A percentile compares a stretch with the other conserved stretches of the same genome.
These are phyloP conservation scores for Natrix natrix DNA, from an alignment of 2,797 vertebrate species.

Conservation along the genomic window DNA sequence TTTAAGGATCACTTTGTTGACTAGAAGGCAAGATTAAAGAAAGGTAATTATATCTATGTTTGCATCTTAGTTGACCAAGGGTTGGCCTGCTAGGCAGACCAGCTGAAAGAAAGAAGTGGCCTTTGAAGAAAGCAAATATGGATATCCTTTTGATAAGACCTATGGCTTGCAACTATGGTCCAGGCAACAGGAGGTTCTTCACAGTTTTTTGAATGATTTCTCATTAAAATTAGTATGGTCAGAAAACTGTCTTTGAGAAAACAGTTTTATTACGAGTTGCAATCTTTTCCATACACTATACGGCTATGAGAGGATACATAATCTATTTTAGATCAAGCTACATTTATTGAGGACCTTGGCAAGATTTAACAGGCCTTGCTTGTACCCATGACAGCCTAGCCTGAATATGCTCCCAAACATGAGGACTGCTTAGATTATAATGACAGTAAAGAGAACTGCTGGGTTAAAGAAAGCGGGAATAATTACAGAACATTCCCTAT, in stretches of 20 bases:
- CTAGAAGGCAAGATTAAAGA: constrained; percentile 1
- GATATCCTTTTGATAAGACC: neutral
- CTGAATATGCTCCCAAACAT: neutral
- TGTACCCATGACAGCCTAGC: neutral
- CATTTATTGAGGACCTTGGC: neutral
- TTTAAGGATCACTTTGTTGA: constrained; percentile 3
- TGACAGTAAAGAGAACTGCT: neutral
- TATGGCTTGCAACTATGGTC: neutral
- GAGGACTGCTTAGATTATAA: neutral
- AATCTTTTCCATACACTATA: neutral
- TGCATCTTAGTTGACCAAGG: constrained; percentile 2
- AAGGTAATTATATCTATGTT: neutral
- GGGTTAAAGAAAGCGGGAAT: neutral
- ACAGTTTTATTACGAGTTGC: neutral
- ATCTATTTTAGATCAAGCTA: neutral
- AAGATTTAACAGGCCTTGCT: neutral
- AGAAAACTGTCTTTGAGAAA: neutral
- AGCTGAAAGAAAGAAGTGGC: neutral
- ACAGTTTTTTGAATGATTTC: neutral
- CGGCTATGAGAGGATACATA: neutral
- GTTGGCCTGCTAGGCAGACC: neutral
- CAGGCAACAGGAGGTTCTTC: neutral
- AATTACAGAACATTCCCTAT: neutral
- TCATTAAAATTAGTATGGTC: neutral
- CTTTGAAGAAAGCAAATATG: neutral